Evolutionary conservation across 2,888 invertebrate species (phyloP).

Genomic region (Parascotia fuliginaria): DNA sequence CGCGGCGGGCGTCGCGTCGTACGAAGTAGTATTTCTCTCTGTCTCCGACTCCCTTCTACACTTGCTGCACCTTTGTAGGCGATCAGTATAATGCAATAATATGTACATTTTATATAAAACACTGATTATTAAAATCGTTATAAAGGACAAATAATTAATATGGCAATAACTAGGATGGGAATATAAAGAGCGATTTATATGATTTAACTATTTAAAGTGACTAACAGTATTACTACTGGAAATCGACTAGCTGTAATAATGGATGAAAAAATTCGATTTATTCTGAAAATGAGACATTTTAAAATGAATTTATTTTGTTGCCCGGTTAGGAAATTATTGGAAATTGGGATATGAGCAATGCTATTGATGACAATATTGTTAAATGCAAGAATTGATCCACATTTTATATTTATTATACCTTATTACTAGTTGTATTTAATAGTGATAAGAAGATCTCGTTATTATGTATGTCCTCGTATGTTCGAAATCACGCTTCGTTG

Average conservation of each 20-base stretch:
- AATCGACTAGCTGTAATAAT: not conserved
- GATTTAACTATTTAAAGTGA: not conserved
- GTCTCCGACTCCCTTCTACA: slow-evolving; percentile 59
- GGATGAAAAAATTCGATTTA: slow-evolving; percentile 7
- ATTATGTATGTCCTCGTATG: slow-evolving; percentile 49
- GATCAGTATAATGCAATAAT: slow-evolving; percentile 27
- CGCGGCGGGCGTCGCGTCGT: slow-evolving; percentile 45
- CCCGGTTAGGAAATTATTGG: slow-evolving; percentile 55
- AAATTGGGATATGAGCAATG: slow-evolving; percentile 71
- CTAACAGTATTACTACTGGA: not conserved
- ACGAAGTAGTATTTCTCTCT: slow-evolving; percentile 61
- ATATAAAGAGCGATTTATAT: slow-evolving; percentile 27
- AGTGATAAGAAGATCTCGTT: slow-evolving; percentile 69
- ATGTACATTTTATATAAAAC: slow-evolving; percentile 21
- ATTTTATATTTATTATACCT: slow-evolving; percentile 68
- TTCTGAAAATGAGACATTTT: slow-evolving; percentile 21
- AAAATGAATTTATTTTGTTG: slow-evolving; percentile 28
- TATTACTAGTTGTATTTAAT: slow-evolving; percentile 65
- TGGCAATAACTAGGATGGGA: slow-evolving; percentile 60
- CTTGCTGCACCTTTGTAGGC: slow-evolving; percentile 62
- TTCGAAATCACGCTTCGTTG: slow-evolving; percentile 39
- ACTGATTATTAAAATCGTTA: slow-evolving; percentile 41
- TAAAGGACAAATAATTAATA: slow-evolving; percentile 51
- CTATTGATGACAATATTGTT: slow-evolving; percentile 84
- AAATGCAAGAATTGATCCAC: slow-evolving; percentile 78